Evolutionary conservation across 2,888 invertebrate genomes (phyloP).

Genomic region (Branchipolynoe longqiensis): DNA sequence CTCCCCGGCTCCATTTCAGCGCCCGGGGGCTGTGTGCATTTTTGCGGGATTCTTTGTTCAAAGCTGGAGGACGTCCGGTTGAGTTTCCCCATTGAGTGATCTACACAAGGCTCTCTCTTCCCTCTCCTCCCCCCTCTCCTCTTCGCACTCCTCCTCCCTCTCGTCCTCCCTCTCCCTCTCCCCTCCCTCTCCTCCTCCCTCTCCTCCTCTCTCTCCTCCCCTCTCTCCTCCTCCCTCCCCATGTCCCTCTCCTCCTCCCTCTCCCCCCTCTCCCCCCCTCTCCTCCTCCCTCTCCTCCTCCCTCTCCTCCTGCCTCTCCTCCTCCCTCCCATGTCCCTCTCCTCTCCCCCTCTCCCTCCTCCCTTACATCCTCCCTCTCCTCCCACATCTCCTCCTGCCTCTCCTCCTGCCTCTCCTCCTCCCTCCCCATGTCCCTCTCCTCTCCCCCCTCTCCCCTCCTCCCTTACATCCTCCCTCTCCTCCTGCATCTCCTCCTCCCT

Average conservation of each 20-base stretch:
- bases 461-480: too few species aligned
- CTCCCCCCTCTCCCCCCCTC: neutral
- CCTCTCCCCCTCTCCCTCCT: neutral
- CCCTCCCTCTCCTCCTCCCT: neutral
- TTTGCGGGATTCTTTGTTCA: conserved; percentile 55
- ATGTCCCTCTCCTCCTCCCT: neutral
- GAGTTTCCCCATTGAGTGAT: conserved; percentile 16
- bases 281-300: neutral
- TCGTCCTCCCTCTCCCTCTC: neutral
- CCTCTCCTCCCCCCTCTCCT: neutral
- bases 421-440: neutral
- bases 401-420: neutral
- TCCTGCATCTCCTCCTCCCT: too few species aligned
- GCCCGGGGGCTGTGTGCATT: conserved; percentile 47
- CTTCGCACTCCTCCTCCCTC: neutral
- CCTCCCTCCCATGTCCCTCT: neutral
- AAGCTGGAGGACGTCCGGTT: neutral
- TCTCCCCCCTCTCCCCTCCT: too few species aligned
- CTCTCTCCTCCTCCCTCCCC: neutral
- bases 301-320: neutral
- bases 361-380: neutral
- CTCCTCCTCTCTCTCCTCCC: neutral
- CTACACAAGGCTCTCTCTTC: neutral
- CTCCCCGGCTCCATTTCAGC: conserved; percentile 8
- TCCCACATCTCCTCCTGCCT: too few species aligned